A percentile compares a stretch with the other conserved stretches of the same genome.
Evolutionary conservation across 1,140 invertebrate species (phyloP).

Genomic region (Helicorthomorpha holstii): DNA sequence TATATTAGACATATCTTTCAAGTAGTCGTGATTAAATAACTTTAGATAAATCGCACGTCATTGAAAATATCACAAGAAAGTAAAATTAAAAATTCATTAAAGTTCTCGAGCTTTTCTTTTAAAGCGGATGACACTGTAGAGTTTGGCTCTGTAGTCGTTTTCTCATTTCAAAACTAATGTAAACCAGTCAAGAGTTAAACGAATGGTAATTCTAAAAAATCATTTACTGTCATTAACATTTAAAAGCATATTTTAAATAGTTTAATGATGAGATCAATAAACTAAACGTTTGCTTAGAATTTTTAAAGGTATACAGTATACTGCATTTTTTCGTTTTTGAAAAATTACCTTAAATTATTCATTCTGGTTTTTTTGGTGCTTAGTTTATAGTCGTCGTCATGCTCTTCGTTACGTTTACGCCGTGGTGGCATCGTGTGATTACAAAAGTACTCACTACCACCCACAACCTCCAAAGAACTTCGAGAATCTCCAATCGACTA

Average conservation of each 20-base stretch:
- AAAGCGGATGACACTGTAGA: no score
- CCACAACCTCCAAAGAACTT: background rate
- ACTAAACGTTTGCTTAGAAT: background rate
- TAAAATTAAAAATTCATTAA: no score
- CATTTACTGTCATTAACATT: background rate
- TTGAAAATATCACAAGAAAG: no score
- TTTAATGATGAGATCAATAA: background rate
- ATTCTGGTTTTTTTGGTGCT: background rate
- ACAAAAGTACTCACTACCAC: slow-evolving; percentile 3
- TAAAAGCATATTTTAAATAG: background rate
- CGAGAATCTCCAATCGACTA: background rate
- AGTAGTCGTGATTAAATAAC: no score
- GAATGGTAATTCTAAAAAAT: background rate
- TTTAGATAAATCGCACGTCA: no score
- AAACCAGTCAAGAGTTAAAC: background rate
- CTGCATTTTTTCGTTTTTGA: background rate
- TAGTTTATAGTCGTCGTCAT: background rate
- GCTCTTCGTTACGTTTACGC: background rate
- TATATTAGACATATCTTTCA: no score
- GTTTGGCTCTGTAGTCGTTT: no score
- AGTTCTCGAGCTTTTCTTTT: no score
- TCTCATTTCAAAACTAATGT: background rate
- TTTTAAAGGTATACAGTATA: background rate
- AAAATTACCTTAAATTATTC: background rate
- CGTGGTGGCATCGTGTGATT: slow-evolving; percentile 3